phyloP scores from a whole-genome alignment of 2,888 invertebrate genomes.

The Hypolimnas misippus region DNA sequence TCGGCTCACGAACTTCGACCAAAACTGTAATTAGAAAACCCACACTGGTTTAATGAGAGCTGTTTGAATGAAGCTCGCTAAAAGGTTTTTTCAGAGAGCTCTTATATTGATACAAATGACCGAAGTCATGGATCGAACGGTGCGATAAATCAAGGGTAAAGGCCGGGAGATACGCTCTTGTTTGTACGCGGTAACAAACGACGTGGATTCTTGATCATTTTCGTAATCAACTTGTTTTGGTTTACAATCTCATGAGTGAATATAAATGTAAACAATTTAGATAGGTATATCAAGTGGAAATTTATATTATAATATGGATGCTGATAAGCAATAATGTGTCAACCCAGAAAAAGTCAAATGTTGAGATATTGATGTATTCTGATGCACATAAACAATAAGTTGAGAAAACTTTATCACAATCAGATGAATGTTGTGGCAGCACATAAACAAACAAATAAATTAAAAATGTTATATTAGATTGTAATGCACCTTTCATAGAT shows the following conservation, averaged over 20 bases:
- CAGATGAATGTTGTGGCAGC: no score
- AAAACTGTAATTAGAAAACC: conserved; percentile 41
- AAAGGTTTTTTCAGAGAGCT: conserved; percentile 71
- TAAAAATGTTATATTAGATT: no score
- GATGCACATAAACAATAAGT: no score
- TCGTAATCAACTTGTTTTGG: conserved; percentile 42
- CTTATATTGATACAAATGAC: conserved; percentile 78
- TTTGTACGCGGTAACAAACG: conserved; percentile 59
- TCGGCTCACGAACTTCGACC: conserved; percentile 34
- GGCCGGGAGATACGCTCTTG: conserved; percentile 53
- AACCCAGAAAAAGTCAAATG: no score
- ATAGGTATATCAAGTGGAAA: not conserved
- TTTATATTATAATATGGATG: no score
- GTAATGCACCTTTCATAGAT: no score
- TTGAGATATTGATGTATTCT: no score
- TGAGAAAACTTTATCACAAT: no score
- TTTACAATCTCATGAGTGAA: conserved; percentile 8
- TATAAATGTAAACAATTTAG: not conserved
- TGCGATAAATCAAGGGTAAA: conserved; percentile 68
- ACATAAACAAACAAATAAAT: no score
- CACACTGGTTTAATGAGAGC: conserved; percentile 33
- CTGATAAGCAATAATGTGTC: no score
- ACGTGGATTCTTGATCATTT: conserved; percentile 50
- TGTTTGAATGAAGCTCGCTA: conserved; percentile 50
- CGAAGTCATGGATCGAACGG: conserved; percentile 62